A percentile compares a stretch with the other conserved stretches of the same genome.
Evolutionary conservation across 2,113 vertebrate species (phyloP).

Genomic region (Apeltes quadracus): DNA sequence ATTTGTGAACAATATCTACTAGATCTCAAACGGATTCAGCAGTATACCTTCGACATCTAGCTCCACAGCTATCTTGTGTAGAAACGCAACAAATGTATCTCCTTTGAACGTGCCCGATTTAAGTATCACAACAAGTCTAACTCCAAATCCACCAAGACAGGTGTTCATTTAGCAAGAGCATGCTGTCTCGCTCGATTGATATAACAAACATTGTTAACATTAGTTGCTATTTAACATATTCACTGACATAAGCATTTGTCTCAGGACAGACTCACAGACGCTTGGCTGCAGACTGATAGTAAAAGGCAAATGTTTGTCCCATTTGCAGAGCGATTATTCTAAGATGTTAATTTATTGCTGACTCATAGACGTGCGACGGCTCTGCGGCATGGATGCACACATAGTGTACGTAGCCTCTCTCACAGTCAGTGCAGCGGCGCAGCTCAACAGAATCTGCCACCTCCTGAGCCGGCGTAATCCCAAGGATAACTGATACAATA

Average conservation of each 20-base stretch:
- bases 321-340: background rate
- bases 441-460: background rate
- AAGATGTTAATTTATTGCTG: background rate
- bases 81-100: no score
- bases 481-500: background rate
- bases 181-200: background rate
- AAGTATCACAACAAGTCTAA: no score
- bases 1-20: background rate
- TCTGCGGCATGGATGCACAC: background rate
- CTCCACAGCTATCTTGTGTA: background rate
- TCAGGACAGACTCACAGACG: background rate
- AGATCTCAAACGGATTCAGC: background rate
- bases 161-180: background rate
- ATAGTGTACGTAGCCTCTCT: background rate
- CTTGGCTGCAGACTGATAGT: background rate
- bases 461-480: background rate
- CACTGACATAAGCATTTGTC: background rate
- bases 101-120: no score
- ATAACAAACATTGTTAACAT: background rate
- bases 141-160: no score
- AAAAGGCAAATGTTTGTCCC: no score
- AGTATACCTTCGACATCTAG: background rate
- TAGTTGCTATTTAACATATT: background rate
- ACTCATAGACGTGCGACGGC: background rate
- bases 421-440: background rate